phyloP scores from a whole-genome alignment of 1,140 invertebrate genomes.

The Limonius californicus region DNA sequence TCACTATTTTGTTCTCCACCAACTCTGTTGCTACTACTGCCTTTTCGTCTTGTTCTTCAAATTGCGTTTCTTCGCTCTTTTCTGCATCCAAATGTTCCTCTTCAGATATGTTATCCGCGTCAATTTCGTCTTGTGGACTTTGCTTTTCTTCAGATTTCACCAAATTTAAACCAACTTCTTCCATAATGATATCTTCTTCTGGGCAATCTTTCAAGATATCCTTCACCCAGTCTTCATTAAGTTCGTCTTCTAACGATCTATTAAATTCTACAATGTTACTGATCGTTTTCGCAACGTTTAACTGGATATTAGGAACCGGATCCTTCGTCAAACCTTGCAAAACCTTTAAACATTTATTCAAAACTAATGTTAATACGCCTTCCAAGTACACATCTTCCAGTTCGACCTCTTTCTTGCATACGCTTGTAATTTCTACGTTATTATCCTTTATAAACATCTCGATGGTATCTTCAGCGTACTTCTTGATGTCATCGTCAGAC shows the following conservation, averaged over 20 bases:
- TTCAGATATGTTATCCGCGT: too few relatives aligned
- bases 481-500: slow-evolving; percentile 21
- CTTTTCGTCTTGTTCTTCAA: not conserved
- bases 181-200: not conserved
- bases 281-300: slow-evolving; percentile 25
- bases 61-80: slow-evolving; percentile 9
- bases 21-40: not conserved
- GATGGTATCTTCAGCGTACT: slow-evolving; percentile 33
- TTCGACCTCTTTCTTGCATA: slow-evolving; percentile 18
- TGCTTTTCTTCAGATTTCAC: not conserved
- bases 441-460: slow-evolving; percentile 24
- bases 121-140: too few relatives aligned
- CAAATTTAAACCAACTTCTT: not conserved
- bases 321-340: slow-evolving; percentile 25
- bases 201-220: slow-evolving; percentile 6
- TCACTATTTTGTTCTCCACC: slow-evolving; percentile 5
- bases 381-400: slow-evolving; percentile 26
- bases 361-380: slow-evolving; percentile 29
- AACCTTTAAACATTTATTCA: slow-evolving; percentile 30
- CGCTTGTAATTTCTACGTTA: slow-evolving; percentile 21
- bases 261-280: slow-evolving; percentile 26
- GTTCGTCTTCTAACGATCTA: slow-evolving; percentile 20
- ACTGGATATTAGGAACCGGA: slow-evolving; percentile 27
- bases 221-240: slow-evolving; percentile 28
- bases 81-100: not conserved